phyloP scores from a whole-genome alignment of 2,888 invertebrate genomes.

The Pollenia griseotomentosa region DNA sequence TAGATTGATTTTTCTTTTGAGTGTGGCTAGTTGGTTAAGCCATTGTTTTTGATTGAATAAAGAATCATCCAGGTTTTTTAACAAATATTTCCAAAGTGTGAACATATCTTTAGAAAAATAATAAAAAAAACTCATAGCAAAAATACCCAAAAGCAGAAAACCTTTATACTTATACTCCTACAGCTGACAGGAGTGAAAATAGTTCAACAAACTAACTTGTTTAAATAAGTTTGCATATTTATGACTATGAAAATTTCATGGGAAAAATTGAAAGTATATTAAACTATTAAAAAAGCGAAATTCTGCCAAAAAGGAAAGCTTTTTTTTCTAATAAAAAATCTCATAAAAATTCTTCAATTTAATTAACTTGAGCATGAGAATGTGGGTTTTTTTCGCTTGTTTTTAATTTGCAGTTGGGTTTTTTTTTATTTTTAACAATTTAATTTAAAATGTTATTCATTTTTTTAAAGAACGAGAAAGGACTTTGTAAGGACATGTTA shows the following conservation, averaged over 20 bases:
- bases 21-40: too few species aligned
- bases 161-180: background rate
- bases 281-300: conserved; percentile 28
- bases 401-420: background rate
- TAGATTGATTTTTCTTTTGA: too few species aligned
- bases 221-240: conserved; percentile 28
- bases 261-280: conserved; percentile 32
- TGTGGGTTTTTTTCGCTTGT: background rate
- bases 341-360: conserved; percentile 13
- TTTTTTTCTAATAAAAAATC: conserved; percentile 2
- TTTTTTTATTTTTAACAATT: too few species aligned
- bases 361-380: conserved; percentile 13
- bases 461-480: background rate
- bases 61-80: too few species aligned
- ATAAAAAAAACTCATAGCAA: background rate
- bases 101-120: background rate
- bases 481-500: background rate
- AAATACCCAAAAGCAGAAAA: background rate
- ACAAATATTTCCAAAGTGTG: background rate
- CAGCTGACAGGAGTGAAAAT: background rate
- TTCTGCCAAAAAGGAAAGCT: background rate
- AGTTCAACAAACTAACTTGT: background rate
- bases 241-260: conserved; percentile 19
- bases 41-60: too few species aligned
- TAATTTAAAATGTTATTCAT: too few species aligned